A percentile compares a stretch with the other conserved stretches of the same genome.
phyloP scores from a whole-genome alignment of 2,888 invertebrate species.

The Cerceris rybyensis region DNA sequence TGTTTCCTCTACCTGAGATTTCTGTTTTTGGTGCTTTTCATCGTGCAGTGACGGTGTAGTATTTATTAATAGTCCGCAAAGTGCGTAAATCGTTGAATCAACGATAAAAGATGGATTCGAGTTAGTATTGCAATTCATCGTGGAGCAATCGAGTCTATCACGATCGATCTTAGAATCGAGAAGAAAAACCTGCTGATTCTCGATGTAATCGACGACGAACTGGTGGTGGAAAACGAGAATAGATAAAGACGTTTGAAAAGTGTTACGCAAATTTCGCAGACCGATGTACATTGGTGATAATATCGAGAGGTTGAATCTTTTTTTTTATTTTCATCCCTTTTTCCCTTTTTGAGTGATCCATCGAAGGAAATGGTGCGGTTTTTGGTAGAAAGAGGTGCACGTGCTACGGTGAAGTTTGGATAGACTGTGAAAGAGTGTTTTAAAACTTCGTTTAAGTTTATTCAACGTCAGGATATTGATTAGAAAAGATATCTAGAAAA shows the following conservation, averaged over 20 bases:
- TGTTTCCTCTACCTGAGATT: not conserved
- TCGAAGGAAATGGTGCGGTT: too few species aligned
- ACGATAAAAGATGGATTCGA: constrained; percentile 1
- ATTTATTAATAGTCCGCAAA: constrained; percentile 19
- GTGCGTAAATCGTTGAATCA: constrained; percentile 20
- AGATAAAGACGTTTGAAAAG: not conserved
- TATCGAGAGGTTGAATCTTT: not conserved
- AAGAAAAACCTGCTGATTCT: not conserved
- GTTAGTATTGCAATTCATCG: not conserved
- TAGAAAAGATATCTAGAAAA: too few species aligned
- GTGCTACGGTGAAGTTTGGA: too few species aligned
- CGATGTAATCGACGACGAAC: not conserved
- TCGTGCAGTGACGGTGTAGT: not conserved
- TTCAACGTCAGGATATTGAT: too few species aligned
- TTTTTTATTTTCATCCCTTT: too few species aligned
- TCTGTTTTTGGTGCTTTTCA: constrained; percentile 12
- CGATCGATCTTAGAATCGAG: not conserved
- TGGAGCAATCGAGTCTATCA: not conserved
- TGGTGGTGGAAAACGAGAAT: not conserved
- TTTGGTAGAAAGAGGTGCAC: too few species aligned
- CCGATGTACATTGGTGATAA: not conserved
- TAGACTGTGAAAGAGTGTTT: too few species aligned
- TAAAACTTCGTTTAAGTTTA: too few species aligned
- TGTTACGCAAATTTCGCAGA: constrained; percentile 15
- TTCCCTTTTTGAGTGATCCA: too few species aligned